Conservation (phyloP, 2,797 vertebrate genomes). For the Lemur catta region DNA sequence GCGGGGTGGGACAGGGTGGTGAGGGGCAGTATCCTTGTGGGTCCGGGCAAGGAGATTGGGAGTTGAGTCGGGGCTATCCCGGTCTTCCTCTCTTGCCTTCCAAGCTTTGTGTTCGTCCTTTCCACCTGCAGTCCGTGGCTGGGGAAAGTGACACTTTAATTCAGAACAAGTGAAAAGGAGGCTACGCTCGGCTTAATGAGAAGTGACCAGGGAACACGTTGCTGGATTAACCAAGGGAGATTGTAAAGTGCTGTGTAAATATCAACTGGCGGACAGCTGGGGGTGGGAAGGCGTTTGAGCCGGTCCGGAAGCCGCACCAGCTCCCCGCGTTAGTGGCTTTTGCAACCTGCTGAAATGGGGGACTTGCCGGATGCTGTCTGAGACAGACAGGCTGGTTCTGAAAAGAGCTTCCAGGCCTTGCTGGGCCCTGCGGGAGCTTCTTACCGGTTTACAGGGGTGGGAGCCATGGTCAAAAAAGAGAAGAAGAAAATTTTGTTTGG, state of each 20-base stretch:
- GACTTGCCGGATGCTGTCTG: background rate
- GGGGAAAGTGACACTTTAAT: constrained; percentile 71
- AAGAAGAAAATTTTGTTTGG: background rate
- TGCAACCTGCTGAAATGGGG: background rate
- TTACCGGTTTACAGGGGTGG: background rate
- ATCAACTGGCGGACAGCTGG: background rate
- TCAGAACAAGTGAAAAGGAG: constrained; percentile 62
- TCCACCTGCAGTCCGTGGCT: constrained; percentile 39
- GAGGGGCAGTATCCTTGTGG: background rate
- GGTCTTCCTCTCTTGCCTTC: background rate
- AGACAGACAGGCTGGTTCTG: background rate
- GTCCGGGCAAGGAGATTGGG: background rate
- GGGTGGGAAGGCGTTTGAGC: background rate
- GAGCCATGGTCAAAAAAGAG: background rate
- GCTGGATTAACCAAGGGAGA: constrained; percentile 59
- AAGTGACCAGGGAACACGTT: constrained; percentile 66
- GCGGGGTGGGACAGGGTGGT: background rate
- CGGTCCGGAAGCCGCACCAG: background rate
- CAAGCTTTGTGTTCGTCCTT: background rate
- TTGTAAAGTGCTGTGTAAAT: constrained; percentile 56
- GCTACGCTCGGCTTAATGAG: constrained; percentile 58
- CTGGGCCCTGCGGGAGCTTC: background rate
- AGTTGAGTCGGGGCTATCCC: background rate
- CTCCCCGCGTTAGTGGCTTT: background rate
- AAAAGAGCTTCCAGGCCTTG: background rate